These are phyloP conservation scores for Hipposideros armiger DNA, from an alignment of 2,113 vertebrate genomes.

Conservation along the genomic window DNA sequence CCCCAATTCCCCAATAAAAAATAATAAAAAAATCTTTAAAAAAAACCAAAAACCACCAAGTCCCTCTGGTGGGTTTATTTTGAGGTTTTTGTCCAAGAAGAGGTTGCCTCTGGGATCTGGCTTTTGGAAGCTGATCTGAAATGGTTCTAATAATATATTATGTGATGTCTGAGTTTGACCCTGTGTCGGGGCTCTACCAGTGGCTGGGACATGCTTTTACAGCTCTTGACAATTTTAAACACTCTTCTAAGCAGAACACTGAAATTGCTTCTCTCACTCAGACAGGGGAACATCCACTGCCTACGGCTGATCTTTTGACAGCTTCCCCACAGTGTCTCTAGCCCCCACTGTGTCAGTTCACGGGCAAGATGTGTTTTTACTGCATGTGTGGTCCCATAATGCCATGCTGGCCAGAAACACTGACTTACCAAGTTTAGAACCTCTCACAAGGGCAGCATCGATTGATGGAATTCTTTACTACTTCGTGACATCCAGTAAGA, in stretches of 20 bases:
- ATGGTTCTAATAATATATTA: not conserved
- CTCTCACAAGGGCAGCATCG: not conserved
- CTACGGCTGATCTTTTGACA: not conserved
- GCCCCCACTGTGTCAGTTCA: not conserved
- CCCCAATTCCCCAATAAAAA: no score
- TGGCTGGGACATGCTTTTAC: not conserved
- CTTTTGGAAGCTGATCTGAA: slow-evolving; percentile 3
- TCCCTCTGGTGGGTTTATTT: not conserved
- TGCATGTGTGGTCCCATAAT: not conserved
- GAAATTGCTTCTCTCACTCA: not conserved
- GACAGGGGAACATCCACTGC: not conserved
- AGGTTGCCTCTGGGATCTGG: not conserved
- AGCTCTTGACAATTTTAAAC: not conserved
- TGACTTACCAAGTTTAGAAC: slow-evolving; percentile 16
- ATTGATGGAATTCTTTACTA: not conserved
- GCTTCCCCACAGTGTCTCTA: not conserved
- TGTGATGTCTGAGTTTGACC: not conserved
- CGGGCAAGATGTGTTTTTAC: not conserved
- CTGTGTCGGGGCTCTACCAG: not conserved
- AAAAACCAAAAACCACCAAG: not conserved
- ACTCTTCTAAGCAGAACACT: not conserved
- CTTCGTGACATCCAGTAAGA: not conserved
- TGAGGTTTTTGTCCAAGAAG: slow-evolving; percentile 1
- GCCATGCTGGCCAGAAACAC: not conserved
- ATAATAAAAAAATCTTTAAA: no score